Evolutionary conservation across 2,888 invertebrate species (phyloP), one percentile per base, ranked within the genome.

Genomic region (Chaitophorus viminalis): DNA sequence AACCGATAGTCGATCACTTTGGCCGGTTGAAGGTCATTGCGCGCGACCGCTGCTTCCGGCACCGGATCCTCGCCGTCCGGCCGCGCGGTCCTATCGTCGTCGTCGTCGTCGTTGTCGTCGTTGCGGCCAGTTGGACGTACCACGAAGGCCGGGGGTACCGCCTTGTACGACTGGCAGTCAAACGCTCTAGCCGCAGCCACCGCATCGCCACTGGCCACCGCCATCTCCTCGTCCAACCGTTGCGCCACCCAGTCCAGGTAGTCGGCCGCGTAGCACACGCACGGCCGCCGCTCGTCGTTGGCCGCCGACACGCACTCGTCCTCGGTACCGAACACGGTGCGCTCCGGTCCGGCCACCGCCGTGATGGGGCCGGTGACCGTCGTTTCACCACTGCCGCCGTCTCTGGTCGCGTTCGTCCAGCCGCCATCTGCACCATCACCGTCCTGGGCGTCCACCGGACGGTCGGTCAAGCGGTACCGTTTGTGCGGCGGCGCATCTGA

Each of bases 151-250:
- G 29, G 4, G 31, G 84, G 84, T 21, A 65, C 65, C 4, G 31
- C 25, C 31, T n/a, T 76, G 46, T 65, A 84, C 25, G 84, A 76
- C 65, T 17, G 31, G 25, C 84, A 84, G 33, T 1, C 33, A n/a
- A 33, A 74, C 31, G 52, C 33, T 17, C 14, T 39, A 0, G 25
- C 52, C n/a, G 76, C 18, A 11, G 8, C 18, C 31, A 46, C 9
- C 33, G n/a, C 72, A 72, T 17, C 46, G 1, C 6, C 39, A 21
- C n/a, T n/a, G n/a, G n/a, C n/a, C n/a, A n/a, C n/a, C n/a, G 6
- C 25, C 9, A 5, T 21, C 46, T 8, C 46, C 6, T 70, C 70
- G 70, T 70, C 70, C 70, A 29, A 17, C 29, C 29, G 31, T 4
- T 29, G 70, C 31, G 14, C 70, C 0, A 29, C 3, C 70, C 29